phyloP scores from a whole-genome alignment of 2,113 vertebrate species.

The Montifringilla adamsi region DNA sequence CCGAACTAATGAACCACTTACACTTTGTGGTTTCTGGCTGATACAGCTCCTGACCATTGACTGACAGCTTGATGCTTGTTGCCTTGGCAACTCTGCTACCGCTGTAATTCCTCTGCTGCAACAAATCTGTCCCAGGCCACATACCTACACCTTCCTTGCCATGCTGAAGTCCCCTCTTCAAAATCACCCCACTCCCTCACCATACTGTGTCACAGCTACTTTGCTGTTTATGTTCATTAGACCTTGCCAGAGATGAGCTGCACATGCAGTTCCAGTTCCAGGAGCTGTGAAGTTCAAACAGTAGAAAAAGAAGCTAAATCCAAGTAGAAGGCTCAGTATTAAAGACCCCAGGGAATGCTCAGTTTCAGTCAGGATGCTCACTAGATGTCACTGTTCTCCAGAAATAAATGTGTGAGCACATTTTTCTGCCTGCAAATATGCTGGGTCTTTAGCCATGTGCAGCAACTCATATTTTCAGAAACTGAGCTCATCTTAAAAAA shows the following conservation, averaged over 20 bases:
- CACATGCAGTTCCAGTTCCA: neutral
- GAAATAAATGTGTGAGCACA: neutral
- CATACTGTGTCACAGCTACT: neutral
- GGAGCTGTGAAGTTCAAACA: neutral
- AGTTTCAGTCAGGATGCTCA: neutral
- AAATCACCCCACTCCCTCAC: neutral
- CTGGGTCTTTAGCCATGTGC: neutral
- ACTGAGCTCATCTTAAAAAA: neutral
- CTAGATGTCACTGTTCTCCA: slow-evolving; percentile 68
- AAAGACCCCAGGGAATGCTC: neutral
- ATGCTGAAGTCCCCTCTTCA: neutral
- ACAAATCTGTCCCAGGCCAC: neutral
- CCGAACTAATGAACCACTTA: neutral
- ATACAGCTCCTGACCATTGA: neutral
- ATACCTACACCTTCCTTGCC: neutral
- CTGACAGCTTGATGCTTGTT: neutral
- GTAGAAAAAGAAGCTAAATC: neutral
- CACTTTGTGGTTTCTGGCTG: neutral
- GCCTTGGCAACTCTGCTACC: neutral
- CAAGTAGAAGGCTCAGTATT: neutral
- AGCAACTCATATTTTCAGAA: neutral
- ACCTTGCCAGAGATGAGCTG: neutral
- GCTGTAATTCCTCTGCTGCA: neutral
- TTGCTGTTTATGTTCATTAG: neutral
- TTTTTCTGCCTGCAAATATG: neutral